Conservation (phyloP, 2,113 vertebrate genomes). For the Perca schrenkii region DNA sequence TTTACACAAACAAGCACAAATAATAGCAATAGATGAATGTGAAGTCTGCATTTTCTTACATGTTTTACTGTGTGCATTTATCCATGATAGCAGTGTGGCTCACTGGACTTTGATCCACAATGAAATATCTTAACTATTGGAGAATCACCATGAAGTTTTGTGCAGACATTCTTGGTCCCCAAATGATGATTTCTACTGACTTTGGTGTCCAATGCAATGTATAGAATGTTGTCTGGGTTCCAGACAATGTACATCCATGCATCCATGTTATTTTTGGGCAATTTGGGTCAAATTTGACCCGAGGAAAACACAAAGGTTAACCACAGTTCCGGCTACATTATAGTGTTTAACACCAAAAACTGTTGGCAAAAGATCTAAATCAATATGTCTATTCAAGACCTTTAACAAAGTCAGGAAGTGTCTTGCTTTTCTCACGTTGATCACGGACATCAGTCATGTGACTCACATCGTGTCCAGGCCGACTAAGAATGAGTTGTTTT, state of each 20-base stretch:
- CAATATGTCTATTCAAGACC: not conserved
- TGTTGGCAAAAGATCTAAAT: not conserved
- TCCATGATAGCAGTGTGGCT: not conserved
- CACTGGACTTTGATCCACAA: not conserved
- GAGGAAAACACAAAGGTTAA: too few species aligned
- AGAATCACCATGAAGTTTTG: not conserved
- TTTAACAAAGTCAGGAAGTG: not conserved
- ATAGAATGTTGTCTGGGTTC: too few species aligned
- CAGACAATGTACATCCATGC: too few species aligned
- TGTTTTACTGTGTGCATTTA: not conserved
- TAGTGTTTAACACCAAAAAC: not conserved
- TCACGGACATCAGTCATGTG: slow-evolving; percentile 3
- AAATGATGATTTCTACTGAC: not conserved
- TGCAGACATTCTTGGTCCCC: not conserved
- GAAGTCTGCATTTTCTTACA: not conserved
- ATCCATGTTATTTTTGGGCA: too few species aligned
- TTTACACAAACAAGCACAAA: not conserved
- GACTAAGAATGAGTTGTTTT: slow-evolving; percentile 34
- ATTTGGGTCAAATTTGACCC: too few species aligned
- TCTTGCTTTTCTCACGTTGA: slow-evolving; percentile 16
- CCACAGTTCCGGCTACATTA: not conserved
- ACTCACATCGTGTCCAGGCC: not conserved
- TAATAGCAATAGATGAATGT: not conserved
- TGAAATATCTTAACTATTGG: not conserved
- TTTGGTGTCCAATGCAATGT: not conserved